Base-by-base conservation (phyloP, 1,140 invertebrate genomes). In the Reticulitermes speratus region DNA sequence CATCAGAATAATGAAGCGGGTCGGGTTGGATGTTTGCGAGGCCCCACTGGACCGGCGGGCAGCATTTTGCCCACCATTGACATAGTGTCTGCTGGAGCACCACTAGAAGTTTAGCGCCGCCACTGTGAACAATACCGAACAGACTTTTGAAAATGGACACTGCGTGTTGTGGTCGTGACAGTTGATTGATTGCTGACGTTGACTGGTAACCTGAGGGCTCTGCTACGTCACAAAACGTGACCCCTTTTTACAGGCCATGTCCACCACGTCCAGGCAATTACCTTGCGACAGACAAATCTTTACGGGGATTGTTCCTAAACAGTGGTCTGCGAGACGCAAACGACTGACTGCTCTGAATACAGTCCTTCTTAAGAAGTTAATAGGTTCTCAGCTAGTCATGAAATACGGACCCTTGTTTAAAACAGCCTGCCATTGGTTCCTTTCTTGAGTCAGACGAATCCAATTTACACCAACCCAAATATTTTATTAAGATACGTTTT, bases 201-300 rank as follows among this genome's bases (percentile, higher is more conserved):
- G 65, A 14, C 65, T 75, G 65, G 65, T 75, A 75, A 75, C 65
- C 65, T 75, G 65, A 75, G 65, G 65, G n/a, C n/a, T 30, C 65
- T 75, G 65, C n/a, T 30, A 75, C 65, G n/a, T 75, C 25, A 75
- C 65, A 21, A 5, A 30, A 75, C 25, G 25, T 30, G 9, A n/a
- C 7, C 25, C 65, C 9, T 75, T 14, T 59, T 59, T 59, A 59
- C 55, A 59, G 55, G 55, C 55, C 55, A 19, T 12, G 65, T n/a
- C 65, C 25, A 75, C 65, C 65, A 30, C 25, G n/a, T 30, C 65
- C 25, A 30, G 14, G 65, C n/a, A 25, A 75, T 75, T 75, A 30
- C 14, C 65, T 75, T 75, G 65, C 65, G 30, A 75, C 65, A 75
- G 25, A n/a, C 65, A 75, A 75, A 75, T 3, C 65, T 25, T 75